Evolutionary conservation across 1,140 invertebrate genomes (phyloP), one percentile per base, ranked within the genome.

Genomic region (Zaprionus taronus): DNA sequence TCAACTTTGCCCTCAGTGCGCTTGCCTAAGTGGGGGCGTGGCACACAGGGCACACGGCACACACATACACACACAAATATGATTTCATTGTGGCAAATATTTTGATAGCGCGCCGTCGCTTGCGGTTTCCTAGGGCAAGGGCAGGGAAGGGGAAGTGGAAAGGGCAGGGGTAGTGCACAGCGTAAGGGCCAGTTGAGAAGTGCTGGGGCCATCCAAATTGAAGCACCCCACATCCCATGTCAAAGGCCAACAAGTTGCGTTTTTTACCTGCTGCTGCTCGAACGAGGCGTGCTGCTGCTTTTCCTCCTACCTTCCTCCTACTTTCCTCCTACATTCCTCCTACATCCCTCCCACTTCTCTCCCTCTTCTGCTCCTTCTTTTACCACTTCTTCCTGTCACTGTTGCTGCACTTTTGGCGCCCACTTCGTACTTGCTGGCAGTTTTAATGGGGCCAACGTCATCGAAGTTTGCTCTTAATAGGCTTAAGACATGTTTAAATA

Each of bases 31-130:
- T 89, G 81, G 74, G 60, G 62, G 62, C 62, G 58, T 62, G 69
- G 38, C 67, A 36, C 55, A n/a, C 51, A 61, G 22, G 60, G 66
- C 31, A 41, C 60, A 58, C 61, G 17, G n/a, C 47, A 14, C 62
- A 61, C 57, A 41, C 71, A 41, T 22, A n/a, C 57, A 34, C 60
- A 65, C 22, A 67, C 73, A 81, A 72, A 68, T 77, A 83, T 84
- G 81, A 87, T 84, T 87, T 90, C 84, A 87, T 87, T 87, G 84
- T 89, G 84, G 84, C 84, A 87, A 87, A 87, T 87, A 87, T 87
- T 87, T 87, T 83, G 84, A 89, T 84, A 81, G 85, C 74, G 64
- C 34, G 44, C 38, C 58, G 49, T 62, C 57, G 67, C 73, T 66
- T 78, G 63, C 47, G 65, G 66, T 68, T 69, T 14, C 36, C 63